Evolutionary conservation across 2,113 vertebrate species (phyloP), one percentile per base, ranked within the genome.

Genomic region (Leptocoma aspasia): DNA sequence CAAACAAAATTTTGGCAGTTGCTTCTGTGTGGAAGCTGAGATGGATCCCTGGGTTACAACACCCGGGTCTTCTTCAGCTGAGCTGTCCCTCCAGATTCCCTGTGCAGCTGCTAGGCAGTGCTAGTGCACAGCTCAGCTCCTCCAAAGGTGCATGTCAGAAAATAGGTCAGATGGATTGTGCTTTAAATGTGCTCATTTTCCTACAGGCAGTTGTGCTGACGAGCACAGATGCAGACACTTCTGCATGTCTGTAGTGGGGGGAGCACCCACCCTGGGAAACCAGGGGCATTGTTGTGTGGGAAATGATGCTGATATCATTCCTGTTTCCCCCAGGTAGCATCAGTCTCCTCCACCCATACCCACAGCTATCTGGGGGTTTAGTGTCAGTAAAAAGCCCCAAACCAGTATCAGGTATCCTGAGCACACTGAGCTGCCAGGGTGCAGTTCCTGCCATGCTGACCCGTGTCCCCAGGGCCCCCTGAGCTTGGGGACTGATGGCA

Each of bases 81-180:
- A 73, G 77, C 87, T 66, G 11, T 68, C 70, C 65, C 71, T 63
- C 77, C 92, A 33, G 42, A 18, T 59, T 84, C 52, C 64, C 87
- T 0, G 0, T 12, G 9, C 15, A 63, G 83, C 92, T 84, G 91
- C 39, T 20, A 86, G 91, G 91, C 91, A 94, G 83, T 71, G 92
- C 87, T 37, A 54, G 72, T 3, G 50, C 84, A 75, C 19, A 44
- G 2, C 82, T 78, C 84, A 59, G 59, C 90, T 82, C 90, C 31
- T 92, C 54, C 64, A 49, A 26, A 96, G 96, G 87, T 96, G 77
- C 78, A 13, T 31, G 90, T 71, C 81, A 89, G 95, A 95, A 96
- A 96, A 95, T 94, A 95, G 92, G 96, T 96, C 96, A 96, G 92
- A 75, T 75, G 87, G 92, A 17, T 78, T 60, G 60, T 75, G 87